Evolutionary conservation across 2,113 vertebrate species (phyloP).

Genomic region (Sakesphorus luctuosus): DNA sequence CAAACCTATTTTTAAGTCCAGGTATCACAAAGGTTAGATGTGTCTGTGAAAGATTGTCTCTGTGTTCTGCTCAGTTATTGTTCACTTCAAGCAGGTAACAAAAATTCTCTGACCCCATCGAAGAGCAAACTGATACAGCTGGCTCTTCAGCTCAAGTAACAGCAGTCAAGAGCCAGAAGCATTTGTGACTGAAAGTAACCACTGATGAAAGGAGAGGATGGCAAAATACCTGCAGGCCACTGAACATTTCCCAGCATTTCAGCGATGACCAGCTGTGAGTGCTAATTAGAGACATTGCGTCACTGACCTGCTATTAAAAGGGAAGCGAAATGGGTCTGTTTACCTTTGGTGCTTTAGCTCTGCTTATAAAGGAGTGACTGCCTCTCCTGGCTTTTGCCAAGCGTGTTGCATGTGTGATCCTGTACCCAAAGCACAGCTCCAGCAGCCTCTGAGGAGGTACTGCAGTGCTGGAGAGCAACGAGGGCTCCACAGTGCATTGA

Average conservation of each 20-base stretch:
- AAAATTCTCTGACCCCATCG: background rate
- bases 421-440: background rate
- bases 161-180: background rate
- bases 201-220: background rate
- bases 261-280: background rate
- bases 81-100: background rate
- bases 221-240: background rate
- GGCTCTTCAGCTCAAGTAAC: background rate
- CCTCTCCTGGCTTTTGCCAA: background rate
- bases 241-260: background rate
- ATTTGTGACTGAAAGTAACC: background rate
- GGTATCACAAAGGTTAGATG: fast-evolving
- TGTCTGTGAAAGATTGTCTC: background rate
- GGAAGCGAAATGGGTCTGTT: background rate
- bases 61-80: background rate
- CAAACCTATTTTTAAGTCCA: background rate
- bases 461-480: fast-evolving
- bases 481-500: background rate
- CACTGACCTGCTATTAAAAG: background rate
- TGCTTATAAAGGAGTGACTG: background rate
- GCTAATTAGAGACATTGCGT: background rate
- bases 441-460: background rate
- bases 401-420: fast-evolving
- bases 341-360: background rate
- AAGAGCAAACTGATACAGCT: background rate